Base-by-base conservation (phyloP, 2,888 invertebrate genomes). In the Epiblema foenella region DNA sequence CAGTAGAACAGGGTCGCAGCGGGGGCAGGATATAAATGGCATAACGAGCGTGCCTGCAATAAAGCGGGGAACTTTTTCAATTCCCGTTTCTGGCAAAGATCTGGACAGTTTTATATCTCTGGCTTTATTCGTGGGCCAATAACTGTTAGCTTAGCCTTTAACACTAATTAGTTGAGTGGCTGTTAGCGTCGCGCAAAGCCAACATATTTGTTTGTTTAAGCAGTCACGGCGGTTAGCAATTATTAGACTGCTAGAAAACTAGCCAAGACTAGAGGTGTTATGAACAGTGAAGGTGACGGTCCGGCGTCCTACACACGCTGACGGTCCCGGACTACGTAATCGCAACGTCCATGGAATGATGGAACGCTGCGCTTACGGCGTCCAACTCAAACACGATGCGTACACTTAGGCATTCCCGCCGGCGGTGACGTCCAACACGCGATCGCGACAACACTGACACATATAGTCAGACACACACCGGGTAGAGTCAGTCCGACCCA, bases 61-160 rank as follows among this genome's bases (percentile, higher is more conserved):
- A 63, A 64, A 56, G 33, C 42, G 57, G 29, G 57, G 20, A 69
- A 69, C 51, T 69, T 69, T 69, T 64, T 69, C 69, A 64, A 64
- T 64, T 52, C 52, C 18, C 64, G 37, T 46, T 56, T 15, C 57
- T 63, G 69, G 57, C 63, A 69, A 42, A 56, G 49, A 42, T 57
- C 33, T 49, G 56, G 20, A 24, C 10, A 39, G 4, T 58, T 59
- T 57, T 57, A 17, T 29, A 33, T 49, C 29, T 52, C n/a, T 12
- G 12, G 12, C 37, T 46, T 46, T 29, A 39, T 59, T 46, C 51
- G 58, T 37, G 24, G 59, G 39, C 39, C 42, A 65, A 52, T 33
- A 64, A 64, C 69, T 59, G 33, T 70, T 64, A 58, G 52, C 46
- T 33, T 54, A 52, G 15, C 33, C 42, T 59, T 65, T 59, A 65